Evolutionary conservation across 2,888 invertebrate species (phyloP).

Genomic region (Lycophotia porphyrea): DNA sequence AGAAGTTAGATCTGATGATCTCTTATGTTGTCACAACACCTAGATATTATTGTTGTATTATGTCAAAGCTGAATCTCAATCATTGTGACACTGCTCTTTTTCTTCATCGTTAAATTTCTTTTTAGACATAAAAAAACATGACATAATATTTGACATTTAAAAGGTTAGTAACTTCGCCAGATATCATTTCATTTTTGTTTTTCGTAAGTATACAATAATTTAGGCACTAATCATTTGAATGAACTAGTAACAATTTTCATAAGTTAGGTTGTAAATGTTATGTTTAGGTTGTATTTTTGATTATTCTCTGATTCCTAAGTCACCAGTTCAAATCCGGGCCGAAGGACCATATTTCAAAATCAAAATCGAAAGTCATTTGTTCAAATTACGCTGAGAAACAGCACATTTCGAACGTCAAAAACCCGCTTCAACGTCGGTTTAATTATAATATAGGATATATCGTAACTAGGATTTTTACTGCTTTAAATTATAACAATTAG

Average conservation of each 20-base stretch:
- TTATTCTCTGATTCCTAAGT: background rate
- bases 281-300: background rate
- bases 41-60: background rate
- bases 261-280: background rate
- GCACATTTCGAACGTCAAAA: background rate
- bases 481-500: background rate
- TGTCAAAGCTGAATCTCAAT: background rate
- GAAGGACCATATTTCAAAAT: conserved; percentile 10
- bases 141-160: background rate
- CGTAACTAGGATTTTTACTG: background rate
- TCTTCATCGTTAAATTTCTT: too few relatives aligned
- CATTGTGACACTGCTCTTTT: conserved; percentile 1
- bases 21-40: background rate
- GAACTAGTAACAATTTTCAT: background rate
- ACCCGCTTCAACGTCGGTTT: too few relatives aligned
- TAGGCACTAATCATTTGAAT: background rate
- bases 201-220: background rate
- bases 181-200: background rate
- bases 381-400: background rate
- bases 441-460: background rate
- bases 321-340: conserved; percentile 1
- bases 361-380: background rate
- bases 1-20: background rate
- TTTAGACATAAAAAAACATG: background rate
- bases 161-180: background rate